These are phyloP conservation scores for Polyodon spathula DNA, from an alignment of 2,113 vertebrate species.

Conservation along the genomic window DNA sequence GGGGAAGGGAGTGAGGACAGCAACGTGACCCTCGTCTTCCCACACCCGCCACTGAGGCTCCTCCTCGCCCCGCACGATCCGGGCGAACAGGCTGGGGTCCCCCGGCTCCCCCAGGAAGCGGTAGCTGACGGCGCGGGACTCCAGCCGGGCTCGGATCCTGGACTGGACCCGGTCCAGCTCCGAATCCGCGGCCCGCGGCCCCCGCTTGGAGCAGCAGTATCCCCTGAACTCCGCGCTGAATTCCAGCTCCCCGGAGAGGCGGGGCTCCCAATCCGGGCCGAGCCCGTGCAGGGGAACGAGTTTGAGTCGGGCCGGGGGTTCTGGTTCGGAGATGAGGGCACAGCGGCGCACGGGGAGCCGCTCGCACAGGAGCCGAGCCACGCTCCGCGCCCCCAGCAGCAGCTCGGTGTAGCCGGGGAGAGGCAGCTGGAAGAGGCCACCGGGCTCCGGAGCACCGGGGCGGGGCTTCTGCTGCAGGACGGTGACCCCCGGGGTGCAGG, in stretches of 20 bases:
- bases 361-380: slow-evolving; percentile 47
- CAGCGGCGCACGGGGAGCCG: slow-evolving; percentile 50
- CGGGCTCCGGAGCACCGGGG: slow-evolving; percentile 40
- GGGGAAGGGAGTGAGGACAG: slow-evolving; percentile 59
- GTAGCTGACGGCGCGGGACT: slow-evolving; percentile 43
- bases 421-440: slow-evolving; percentile 51
- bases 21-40: slow-evolving; percentile 57
- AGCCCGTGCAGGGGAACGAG: slow-evolving; percentile 56
- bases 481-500: slow-evolving; percentile 55
- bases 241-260: slow-evolving; percentile 44
- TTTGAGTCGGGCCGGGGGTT: slow-evolving; percentile 37
- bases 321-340: slow-evolving; percentile 48
- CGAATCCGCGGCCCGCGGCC: slow-evolving; percentile 43
- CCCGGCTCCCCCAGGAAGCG: slow-evolving; percentile 45
- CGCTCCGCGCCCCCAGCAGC: slow-evolving; percentile 43
- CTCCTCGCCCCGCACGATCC: slow-evolving; percentile 53
- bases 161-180: slow-evolving; percentile 39
- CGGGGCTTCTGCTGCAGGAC: slow-evolving; percentile 49
- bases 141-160: slow-evolving; percentile 42
- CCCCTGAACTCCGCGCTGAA: slow-evolving; percentile 46
- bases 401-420: slow-evolving; percentile 40
- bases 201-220: slow-evolving; percentile 58
- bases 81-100: slow-evolving; percentile 43
- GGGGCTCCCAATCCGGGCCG: slow-evolving; percentile 43
- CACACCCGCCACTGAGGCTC: slow-evolving; percentile 63